A percentile compares a stretch with the other conserved stretches of the same genome.
Evolutionary conservation across 2,797 vertebrate genomes (phyloP).

Genomic region (Cyprinella venusta): DNA sequence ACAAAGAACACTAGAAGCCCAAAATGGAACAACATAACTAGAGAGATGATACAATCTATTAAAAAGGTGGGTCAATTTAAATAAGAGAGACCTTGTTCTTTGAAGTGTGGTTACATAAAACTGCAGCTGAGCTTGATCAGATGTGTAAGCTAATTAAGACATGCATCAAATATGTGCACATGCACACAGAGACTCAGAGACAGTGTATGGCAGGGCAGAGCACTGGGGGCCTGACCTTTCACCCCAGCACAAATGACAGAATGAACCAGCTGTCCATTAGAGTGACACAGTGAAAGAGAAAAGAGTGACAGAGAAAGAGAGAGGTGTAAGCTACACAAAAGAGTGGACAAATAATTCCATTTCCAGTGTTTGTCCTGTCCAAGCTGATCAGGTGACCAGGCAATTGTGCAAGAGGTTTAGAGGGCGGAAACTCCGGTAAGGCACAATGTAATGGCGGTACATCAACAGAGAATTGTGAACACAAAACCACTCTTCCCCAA

Average conservation of each 20-base stretch:
- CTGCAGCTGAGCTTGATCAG: slow-evolving; percentile 30
- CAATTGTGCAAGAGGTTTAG: slow-evolving; percentile 28
- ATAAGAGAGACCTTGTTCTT: slow-evolving; percentile 19
- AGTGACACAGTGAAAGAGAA: slow-evolving; percentile 5
- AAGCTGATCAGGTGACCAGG: slow-evolving; percentile 35
- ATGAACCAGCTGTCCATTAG: slow-evolving; percentile 57
- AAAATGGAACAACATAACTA: neutral
- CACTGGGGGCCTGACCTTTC: slow-evolving; percentile 56
- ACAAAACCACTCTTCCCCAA: slow-evolving; percentile 1
- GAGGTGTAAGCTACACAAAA: neutral
- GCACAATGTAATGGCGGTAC: slow-evolving; percentile 5
- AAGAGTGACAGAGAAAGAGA: slow-evolving; percentile 23
- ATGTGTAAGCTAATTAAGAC: slow-evolving; percentile 47
- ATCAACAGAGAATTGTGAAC: slow-evolving; percentile 19
- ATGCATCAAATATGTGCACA: slow-evolving; percentile 10
- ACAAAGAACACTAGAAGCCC: neutral
- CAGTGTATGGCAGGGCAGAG: slow-evolving; percentile 20
- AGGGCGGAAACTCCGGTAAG: slow-evolving; percentile 23
- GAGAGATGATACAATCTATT: neutral
- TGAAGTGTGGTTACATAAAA: slow-evolving; percentile 28
- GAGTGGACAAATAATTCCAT: slow-evolving; percentile 42
- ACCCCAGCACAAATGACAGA: slow-evolving; percentile 57
- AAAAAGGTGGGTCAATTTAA: slow-evolving; percentile 7
- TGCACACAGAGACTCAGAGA: slow-evolving; percentile 15
- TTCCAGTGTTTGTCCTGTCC: slow-evolving; percentile 40